Conservation (phyloP, 2,797 vertebrate species). For the Neosilurus hyrtlii region DNA sequence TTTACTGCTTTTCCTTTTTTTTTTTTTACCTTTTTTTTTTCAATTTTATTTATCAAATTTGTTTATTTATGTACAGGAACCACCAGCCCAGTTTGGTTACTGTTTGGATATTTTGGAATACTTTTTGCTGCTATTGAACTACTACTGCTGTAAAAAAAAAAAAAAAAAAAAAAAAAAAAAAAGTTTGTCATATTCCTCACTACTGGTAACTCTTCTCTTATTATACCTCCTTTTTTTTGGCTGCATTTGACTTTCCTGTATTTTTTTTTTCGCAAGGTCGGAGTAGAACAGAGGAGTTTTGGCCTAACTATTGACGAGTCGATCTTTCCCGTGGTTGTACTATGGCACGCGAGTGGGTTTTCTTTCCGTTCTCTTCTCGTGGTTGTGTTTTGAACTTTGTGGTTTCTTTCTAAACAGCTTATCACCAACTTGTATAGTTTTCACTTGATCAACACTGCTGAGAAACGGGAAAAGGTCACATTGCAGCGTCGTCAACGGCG, state of each 20-base stretch:
- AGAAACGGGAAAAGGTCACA: constrained; percentile 35
- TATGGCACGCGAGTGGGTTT: constrained; percentile 72
- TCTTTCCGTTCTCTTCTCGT: constrained; percentile 74
- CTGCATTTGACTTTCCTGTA: constrained; percentile 55
- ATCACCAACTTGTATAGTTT: constrained; percentile 76
- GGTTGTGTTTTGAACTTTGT: constrained; percentile 70
- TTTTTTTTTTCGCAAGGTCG: constrained; percentile 60
- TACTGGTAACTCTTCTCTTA: constrained; percentile 60
- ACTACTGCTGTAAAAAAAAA: constrained; percentile 60
- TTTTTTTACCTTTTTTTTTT: not conserved
- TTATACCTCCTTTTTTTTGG: constrained; percentile 67
- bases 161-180: not conserved
- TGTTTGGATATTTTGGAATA: constrained; percentile 69
- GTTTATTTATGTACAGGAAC: constrained; percentile 76
- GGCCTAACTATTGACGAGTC: constrained; percentile 66
- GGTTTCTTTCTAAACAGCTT: constrained; percentile 68
- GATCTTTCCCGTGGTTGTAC: constrained; percentile 70
- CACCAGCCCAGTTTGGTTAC: constrained; percentile 59
- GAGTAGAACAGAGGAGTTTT: constrained; percentile 65
- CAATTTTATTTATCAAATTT: constrained; percentile 53
- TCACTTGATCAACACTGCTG: constrained; percentile 61
- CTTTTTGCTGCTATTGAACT: constrained; percentile 77
- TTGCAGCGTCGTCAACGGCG: constrained; percentile 29
- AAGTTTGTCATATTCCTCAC: constrained; percentile 49
- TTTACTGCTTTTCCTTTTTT: constrained; percentile 66